Evolutionary conservation across 2,888 invertebrate genomes (phyloP).

Genomic region (Heteromyza rotundicornis): DNA sequence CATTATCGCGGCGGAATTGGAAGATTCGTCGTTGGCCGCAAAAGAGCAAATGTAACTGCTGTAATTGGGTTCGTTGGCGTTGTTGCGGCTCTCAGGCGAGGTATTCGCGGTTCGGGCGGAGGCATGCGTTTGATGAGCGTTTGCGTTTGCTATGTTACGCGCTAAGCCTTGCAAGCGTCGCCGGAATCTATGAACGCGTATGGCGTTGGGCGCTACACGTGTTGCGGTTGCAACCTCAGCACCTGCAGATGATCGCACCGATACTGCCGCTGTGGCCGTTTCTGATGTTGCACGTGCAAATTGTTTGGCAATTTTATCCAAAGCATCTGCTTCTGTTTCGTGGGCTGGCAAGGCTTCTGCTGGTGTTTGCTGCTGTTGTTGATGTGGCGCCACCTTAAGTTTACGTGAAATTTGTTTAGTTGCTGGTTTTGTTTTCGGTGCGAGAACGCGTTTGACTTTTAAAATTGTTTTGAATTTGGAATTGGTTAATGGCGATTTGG

Average conservation of each 20-base stretch:
- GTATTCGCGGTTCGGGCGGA: not conserved
- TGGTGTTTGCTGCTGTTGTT: not conserved
- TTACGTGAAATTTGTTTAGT: not conserved
- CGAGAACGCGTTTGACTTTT: constrained; percentile 15
- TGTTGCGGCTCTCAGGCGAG: too few species aligned
- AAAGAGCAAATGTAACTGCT: too few species aligned
- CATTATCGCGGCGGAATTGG: too few species aligned
- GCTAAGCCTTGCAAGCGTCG: not conserved
- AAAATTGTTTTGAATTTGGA: constrained; percentile 16
- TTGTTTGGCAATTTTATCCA: constrained; percentile 5
- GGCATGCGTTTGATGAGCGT: not conserved
- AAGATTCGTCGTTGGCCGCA: too few species aligned
- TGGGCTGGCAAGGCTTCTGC: too few species aligned
- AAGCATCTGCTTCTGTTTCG: constrained; percentile 7
- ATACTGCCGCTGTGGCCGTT: not conserved
- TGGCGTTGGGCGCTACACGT: constrained; percentile 4
- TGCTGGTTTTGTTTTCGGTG: constrained; percentile 8
- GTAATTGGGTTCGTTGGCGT: too few species aligned
- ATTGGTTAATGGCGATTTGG: not conserved
- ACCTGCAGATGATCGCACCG: constrained; percentile 7
- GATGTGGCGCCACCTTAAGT: constrained; percentile 10
- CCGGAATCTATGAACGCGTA: not conserved
- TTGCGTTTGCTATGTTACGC: not conserved
- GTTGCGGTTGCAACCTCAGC: not conserved
- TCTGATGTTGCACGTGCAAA: not conserved